Conservation (phyloP, 2,113 vertebrate species). For the Mustelus asterias region DNA sequence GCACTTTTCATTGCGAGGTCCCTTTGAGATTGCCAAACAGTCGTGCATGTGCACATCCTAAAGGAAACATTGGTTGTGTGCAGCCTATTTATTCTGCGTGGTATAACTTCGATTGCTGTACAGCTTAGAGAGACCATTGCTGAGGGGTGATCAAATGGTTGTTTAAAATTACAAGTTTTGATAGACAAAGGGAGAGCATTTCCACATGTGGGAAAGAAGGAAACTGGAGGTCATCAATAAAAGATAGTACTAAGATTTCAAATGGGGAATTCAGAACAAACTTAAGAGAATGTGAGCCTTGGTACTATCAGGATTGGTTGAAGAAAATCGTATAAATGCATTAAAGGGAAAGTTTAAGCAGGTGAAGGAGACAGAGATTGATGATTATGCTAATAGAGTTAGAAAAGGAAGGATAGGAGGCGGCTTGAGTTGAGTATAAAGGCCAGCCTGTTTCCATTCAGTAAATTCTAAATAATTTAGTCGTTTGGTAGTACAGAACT, state of each 20-base stretch:
- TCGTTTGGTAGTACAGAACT: too few species aligned
- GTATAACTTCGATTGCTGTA: not conserved
- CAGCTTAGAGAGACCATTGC: not conserved
- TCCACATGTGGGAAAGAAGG: not conserved
- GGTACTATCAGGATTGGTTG: not conserved
- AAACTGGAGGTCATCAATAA: not conserved
- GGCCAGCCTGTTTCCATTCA: not conserved
- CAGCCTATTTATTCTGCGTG: not conserved
- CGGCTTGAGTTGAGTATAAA: not conserved
- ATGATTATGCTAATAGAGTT: not conserved
- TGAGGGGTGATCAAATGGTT: not conserved
- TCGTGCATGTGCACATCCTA: not conserved
- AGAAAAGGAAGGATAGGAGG: not conserved
- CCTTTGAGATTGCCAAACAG: not conserved
- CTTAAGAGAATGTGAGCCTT: not conserved
- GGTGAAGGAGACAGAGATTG: not conserved
- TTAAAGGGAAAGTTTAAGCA: not conserved
- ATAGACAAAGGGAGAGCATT: not conserved
- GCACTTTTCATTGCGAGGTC: too few species aligned
- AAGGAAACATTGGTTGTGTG: not conserved
- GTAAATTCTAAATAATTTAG: not conserved
- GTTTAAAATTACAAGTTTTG: not conserved
- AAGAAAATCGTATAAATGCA: not conserved
- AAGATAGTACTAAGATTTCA: not conserved
- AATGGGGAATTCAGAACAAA: not conserved